Evolutionary conservation across 2,113 vertebrate genomes (phyloP).

Genomic region (Hemibagrus wyckioides): DNA sequence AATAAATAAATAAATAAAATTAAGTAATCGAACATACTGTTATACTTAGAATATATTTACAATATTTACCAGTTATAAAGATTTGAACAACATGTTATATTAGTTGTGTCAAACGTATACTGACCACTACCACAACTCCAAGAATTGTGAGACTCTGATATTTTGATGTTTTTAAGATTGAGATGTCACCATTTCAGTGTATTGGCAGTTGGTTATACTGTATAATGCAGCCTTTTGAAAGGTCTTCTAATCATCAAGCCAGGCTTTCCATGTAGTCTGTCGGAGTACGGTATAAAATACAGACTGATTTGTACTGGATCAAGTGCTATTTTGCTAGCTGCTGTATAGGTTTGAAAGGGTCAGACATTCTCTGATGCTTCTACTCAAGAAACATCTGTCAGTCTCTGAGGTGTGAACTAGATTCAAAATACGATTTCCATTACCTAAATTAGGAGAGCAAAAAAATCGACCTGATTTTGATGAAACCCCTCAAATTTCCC

Average conservation of each 20-base stretch:
- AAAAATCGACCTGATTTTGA: not conserved
- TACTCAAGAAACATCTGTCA: not conserved
- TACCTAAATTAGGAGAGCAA: not conserved
- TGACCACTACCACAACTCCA: not conserved
- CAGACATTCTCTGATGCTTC: not conserved
- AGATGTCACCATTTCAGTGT: not conserved
- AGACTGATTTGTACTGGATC: not conserved
- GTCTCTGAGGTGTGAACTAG: not conserved
- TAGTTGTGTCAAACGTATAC: not conserved
- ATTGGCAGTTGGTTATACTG: not conserved
- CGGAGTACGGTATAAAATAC: not conserved
- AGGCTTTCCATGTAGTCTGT: not conserved
- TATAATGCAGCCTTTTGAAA: not conserved
- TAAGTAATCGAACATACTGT: not conserved
- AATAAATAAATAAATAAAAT: not conserved
- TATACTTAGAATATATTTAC: not conserved
- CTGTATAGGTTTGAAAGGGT: not conserved
- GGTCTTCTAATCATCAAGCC: not conserved
- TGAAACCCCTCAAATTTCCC: not conserved
- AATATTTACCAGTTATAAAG: not conserved
- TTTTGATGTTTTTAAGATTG: not conserved
- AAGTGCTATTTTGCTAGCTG: not conserved
- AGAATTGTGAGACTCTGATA: not conserved
- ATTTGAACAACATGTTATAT: not conserved
- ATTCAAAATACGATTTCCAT: not conserved